Base-by-base conservation (phyloP, 1,140 invertebrate genomes). In the Lethrus apterus region DNA sequence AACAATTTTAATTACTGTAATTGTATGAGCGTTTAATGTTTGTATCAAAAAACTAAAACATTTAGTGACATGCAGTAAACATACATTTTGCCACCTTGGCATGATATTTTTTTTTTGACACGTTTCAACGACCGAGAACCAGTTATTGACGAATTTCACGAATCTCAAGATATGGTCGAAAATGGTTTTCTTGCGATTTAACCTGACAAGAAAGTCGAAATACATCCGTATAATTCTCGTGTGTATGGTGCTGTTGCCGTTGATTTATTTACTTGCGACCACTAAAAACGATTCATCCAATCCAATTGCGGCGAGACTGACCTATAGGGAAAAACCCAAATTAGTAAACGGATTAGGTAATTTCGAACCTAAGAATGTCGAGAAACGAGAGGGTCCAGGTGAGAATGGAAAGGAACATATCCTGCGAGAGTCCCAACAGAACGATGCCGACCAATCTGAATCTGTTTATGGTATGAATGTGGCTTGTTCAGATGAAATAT, bases 391-490 rank as follows among this genome's bases (percentile, higher is more conserved):
- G 32, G 91, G 90, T 1, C 89, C 91, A 30, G 92, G 93, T 9
- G 89, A 91, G 71, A 76, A 76, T 44, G 91, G 91, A 2, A 81
- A 84, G 59, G 70, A 87, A 3, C 83, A 92, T 61, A 70, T 78
- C 50, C 71, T 91, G 32, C 67, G 77, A 14, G 76, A 83, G 10
- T 78, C 82, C 52, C 77, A 85, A 50, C 79, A 84, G 56, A 89
- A 89, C 63, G 86, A 64, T 55, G 79, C 77, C 7, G 70, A 77
- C 21, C 78, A 83, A 55, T 83, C 86, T 0, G 83, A 92, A 52
- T 75, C 74, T 1, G 89, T 96, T 62, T 96, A 93, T 73, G 94
- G 94, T 21, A 98, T 98, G 84, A 98, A 98, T 64, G 93, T 98
- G 70, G 83, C 90, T 13, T 92, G 87, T 54, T 96, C 93, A n/a